Evolutionary conservation across 2,113 vertebrate genomes (phyloP).

Genomic region (Pedetes capensis): DNA sequence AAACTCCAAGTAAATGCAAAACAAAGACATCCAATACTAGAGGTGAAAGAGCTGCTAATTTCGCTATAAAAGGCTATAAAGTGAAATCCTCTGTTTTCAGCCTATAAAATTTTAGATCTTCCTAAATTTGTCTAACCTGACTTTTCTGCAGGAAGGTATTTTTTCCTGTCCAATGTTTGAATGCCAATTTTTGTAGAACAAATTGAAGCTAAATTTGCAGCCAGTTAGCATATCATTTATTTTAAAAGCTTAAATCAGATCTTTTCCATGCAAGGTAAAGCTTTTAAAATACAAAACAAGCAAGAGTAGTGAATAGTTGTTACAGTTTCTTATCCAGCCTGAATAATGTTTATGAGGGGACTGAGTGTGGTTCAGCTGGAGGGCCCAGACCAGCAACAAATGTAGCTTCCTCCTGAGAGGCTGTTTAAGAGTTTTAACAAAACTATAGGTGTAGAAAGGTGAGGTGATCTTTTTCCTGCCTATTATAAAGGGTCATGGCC

Average conservation of each 20-base stretch:
- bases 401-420: neutral
- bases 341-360: neutral
- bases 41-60: neutral
- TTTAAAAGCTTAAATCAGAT: slow-evolving; percentile 59
- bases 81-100: neutral
- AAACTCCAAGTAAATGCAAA: neutral
- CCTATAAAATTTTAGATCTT: slow-evolving; percentile 37
- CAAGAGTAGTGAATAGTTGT: neutral
- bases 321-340: neutral
- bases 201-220: slow-evolving; percentile 63
- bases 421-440: neutral
- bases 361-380: neutral
- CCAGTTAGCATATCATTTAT: slow-evolving; percentile 65
- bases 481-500: neutral
- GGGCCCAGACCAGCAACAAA: neutral
- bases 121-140: slow-evolving; percentile 48
- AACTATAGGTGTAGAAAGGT: neutral
- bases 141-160: slow-evolving; percentile 21
- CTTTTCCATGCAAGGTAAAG: slow-evolving; percentile 56
- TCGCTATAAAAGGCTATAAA: neutral
- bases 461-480: neutral
- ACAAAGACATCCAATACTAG: neutral
- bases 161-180: slow-evolving; percentile 56
- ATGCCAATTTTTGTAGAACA: slow-evolving; percentile 60
- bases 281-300: slow-evolving; percentile 57